Conservation (phyloP, 2,888 invertebrate species). For the Phragmatobia fuliginosa region DNA sequence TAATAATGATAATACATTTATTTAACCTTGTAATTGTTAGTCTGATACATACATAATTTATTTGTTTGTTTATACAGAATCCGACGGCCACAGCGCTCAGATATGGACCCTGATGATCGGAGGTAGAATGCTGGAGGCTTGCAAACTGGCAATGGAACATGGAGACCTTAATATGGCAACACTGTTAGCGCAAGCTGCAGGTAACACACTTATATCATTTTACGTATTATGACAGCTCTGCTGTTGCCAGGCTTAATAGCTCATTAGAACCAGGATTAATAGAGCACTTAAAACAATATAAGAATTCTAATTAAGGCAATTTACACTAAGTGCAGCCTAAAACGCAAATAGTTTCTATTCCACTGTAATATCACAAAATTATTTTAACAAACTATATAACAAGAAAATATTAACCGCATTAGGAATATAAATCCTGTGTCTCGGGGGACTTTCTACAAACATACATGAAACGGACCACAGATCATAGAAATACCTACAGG, state of each 20-base stretch:
- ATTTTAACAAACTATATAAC: neutral
- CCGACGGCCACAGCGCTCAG: conserved; percentile 68
- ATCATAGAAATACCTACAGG: no score
- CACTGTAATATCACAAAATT: neutral
- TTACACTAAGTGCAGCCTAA: neutral
- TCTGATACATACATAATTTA: no score
- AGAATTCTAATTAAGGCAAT: neutral
- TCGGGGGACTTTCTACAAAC: no score
- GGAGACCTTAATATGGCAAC: conserved; percentile 75
- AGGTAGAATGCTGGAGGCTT: conserved; percentile 73
- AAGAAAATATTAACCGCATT: neutral
- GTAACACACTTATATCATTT: no score
- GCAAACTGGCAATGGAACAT: conserved; percentile 63
- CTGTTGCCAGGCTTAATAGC: neutral
- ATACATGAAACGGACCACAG: no score
- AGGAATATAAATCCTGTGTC: no score
- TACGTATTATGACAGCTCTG: no score
- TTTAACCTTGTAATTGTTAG: no score
- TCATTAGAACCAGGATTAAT: no score
- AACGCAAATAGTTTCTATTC: neutral
- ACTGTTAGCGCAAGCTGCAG: conserved; percentile 71
- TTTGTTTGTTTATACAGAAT: conserved; percentile 55
- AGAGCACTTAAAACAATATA: no score
- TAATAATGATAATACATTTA: no score
- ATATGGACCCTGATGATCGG: conserved; percentile 74